Evolutionary conservation across 2,113 vertebrate genomes (phyloP).

Genomic region (Thoracochromis brauschi): DNA sequence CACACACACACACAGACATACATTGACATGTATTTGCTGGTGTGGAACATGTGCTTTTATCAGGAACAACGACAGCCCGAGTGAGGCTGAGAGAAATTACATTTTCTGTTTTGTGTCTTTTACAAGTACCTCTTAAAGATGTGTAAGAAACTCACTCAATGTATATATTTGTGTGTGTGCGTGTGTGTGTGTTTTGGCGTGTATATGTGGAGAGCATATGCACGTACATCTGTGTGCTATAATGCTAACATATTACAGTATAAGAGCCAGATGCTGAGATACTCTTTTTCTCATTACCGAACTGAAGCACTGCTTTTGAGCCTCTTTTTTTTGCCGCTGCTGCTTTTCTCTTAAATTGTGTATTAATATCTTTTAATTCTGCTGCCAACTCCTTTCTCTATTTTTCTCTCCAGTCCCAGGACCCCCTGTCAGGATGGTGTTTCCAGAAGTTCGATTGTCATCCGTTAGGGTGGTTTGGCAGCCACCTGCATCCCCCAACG

Average conservation of each 20-base stretch:
- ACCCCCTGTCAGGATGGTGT: conserved; percentile 83
- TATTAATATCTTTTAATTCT: neutral
- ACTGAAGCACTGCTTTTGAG: neutral
- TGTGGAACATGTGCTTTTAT: conserved; percentile 57
- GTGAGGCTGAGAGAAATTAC: conserved; percentile 35
- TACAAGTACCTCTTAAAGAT: conserved; percentile 32
- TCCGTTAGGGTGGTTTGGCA: conserved; percentile 89
- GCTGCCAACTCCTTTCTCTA: neutral
- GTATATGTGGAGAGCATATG: neutral
- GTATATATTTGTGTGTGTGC: neutral
- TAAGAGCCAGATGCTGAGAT: neutral
- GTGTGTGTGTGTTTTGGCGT: neutral
- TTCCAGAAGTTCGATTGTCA: conserved; percentile 86
- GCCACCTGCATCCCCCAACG: conserved; percentile 84
- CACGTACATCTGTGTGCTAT: neutral
- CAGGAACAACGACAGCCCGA: neutral
- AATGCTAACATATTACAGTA: neutral
- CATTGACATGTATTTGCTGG: conserved; percentile 25
- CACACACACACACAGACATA: neutral
- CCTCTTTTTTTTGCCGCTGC: neutral
- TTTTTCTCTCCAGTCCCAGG: conserved; percentile 78
- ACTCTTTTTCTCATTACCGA: neutral
- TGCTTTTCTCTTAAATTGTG: neutral
- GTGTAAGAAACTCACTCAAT: neutral
- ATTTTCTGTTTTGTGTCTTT: conserved; percentile 35